Percentiles rank a stretch among this genome's conserved stretches.
Evolutionary conservation across 2,888 invertebrate genomes (phyloP).

Genomic region (Protophormia terraenovae): DNA sequence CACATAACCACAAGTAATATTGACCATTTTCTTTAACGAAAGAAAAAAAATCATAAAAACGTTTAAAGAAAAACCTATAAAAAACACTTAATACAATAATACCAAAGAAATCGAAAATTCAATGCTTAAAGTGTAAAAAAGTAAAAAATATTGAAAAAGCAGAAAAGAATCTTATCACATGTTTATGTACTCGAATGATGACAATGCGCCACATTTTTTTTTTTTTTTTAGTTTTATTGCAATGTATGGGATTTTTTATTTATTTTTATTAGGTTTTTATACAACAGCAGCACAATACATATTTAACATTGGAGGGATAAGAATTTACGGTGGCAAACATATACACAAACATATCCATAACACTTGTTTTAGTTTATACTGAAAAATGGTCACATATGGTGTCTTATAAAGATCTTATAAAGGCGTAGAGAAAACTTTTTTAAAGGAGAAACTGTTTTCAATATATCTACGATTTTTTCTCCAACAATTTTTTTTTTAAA

Average conservation of each 20-base stretch:
- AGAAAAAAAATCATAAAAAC: neutral
- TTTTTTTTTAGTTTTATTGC: neutral
- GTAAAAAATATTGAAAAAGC: neutral
- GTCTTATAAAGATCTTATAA: neutral
- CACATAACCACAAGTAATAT: constrained; percentile 16
- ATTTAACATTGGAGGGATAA: constrained; percentile 5
- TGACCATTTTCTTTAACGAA: constrained; percentile 11
- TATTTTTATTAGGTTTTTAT: constrained; percentile 1
- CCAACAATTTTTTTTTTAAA: neutral
- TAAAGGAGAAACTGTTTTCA: neutral
- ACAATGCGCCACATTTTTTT: constrained; percentile 49
- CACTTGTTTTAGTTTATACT: neutral
- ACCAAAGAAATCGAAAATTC: neutral
- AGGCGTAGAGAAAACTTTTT: neutral
- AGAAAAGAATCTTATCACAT: constrained; percentile 49
- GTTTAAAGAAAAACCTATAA: neutral
- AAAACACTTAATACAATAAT: constrained; percentile 3
- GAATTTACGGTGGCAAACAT: neutral
- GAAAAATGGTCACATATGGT: neutral
- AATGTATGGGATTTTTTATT: constrained; percentile 35
- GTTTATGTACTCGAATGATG: constrained; percentile 33
- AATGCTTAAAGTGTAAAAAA: constrained; percentile 19
- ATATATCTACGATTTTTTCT: neutral
- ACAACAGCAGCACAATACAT: neutral
- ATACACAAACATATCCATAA: neutral